A percentile compares a stretch with the other conserved stretches of the same genome.
Conservation (phyloP, 1,140 invertebrate species). For the Drosophila orosa region DNA sequence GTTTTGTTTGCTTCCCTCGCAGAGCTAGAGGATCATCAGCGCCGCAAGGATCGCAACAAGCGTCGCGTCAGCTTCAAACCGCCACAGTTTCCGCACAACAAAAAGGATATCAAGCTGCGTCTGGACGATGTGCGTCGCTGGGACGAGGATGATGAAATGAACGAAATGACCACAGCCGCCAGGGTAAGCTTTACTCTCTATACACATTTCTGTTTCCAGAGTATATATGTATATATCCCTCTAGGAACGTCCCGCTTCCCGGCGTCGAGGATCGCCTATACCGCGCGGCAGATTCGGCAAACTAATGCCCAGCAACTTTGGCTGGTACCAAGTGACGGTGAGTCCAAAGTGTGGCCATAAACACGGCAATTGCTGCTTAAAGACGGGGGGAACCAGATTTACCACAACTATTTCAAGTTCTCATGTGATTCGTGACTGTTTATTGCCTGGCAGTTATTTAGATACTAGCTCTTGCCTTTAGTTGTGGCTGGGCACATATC, state of each 20-base stretch:
- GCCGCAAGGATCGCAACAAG: conserved; percentile 71
- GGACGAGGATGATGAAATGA: conserved; percentile 81
- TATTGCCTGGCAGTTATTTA: conserved; percentile 11
- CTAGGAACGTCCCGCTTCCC: conserved; percentile 53
- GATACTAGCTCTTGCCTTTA: not conserved
- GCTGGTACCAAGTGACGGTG: conserved; percentile 83
- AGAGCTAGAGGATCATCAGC: conserved; percentile 62
- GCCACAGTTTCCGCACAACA: conserved; percentile 58
- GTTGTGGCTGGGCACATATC: not conserved
- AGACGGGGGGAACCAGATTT: conserved; percentile 24
- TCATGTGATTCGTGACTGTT: conserved; percentile 16
- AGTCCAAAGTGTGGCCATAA: conserved; percentile 40
- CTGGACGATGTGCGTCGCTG: conserved; percentile 72
- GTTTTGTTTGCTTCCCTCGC: not conserved
- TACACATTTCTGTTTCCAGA: too few relatives aligned
- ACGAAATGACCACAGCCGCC: conserved; percentile 53
- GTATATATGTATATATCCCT: not conserved
- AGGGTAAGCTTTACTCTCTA: too few relatives aligned
- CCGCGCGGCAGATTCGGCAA: conserved; percentile 76
- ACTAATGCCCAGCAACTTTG: conserved; percentile 62
- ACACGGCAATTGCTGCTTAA: not conserved
- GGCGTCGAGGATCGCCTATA: conserved; percentile 60
- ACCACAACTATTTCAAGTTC: conserved; percentile 18
- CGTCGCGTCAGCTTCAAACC: conserved; percentile 81
- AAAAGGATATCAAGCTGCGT: conserved; percentile 61